Evolutionary conservation across 2,797 vertebrate species (phyloP), one percentile per base, ranked within the genome.

Genomic region (Garrulus glandarius): DNA sequence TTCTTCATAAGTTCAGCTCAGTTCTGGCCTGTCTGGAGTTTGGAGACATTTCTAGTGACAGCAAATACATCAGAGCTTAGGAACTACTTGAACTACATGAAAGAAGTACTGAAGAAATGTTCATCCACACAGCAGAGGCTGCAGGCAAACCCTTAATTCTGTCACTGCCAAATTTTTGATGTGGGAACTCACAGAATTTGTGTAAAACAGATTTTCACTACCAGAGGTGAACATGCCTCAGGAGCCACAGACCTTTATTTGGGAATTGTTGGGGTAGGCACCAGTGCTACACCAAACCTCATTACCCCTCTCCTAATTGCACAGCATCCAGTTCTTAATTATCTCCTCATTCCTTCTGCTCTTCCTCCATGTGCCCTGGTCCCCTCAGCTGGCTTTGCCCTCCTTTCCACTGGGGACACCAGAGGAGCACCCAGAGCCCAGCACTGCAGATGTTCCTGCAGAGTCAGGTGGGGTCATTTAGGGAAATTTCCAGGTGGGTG

Each of bases 381-480:
- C 20, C 21, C 32, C 72, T 44, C 22, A 41, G 37, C 19, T 60
- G 53, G 41, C 22, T 65, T 23, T 4, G 1, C 24, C 16, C 36
- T 68, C 47, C 43, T 46, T 65, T 23, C 26, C 47, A 10, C 2
- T 32, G 34, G 23, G 59, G 59, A 19, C 1, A 0, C 23, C 37
- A 61, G 30, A 67, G 29, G 13, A 70, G 65, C 52, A 10, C 13
- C 39, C 34, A 46, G 60, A 49, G 34, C 20, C 57, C 1, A 2
- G 36, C 6, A 3, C 34, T 2, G 1, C 2, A 2, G 56, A 11
- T 9, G 36, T 10, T 70, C 49, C 89, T 5, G 6, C 24, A 21
- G 49, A 60, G 3, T 0, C 0, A 85, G 15, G 5, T 11, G 53
- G n/a, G 30, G 6, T 13, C 24, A 22, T 14, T 1, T 5, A 47